Conservation (phyloP, 2,888 invertebrate genomes). For the Luperina testacea region DNA sequence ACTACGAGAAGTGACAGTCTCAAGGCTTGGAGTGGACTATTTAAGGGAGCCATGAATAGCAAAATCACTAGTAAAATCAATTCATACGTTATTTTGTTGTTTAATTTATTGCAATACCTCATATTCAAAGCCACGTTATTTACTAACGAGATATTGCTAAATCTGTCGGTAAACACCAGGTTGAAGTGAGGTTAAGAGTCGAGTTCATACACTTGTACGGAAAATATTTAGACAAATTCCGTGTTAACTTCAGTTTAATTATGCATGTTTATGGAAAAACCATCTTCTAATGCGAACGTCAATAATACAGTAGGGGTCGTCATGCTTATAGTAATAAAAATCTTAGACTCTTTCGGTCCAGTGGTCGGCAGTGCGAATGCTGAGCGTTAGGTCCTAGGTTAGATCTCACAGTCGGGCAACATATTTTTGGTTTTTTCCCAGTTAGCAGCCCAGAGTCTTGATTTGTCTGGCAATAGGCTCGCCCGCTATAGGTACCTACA, state of each 20-base stretch:
- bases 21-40: background rate
- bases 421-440: background rate
- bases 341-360: background rate
- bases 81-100: background rate
- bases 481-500: no score
- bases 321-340: background rate
- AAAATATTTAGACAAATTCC: slow-evolving; percentile 20
- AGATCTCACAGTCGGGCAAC: no score
- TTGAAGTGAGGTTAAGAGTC: slow-evolving; percentile 24
- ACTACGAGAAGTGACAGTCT: background rate
- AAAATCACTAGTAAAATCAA: background rate
- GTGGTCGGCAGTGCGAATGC: background rate
- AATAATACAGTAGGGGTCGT: background rate
- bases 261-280: slow-evolving; percentile 27
- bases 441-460: background rate
- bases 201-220: slow-evolving; percentile 1
- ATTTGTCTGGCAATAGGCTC: no score
- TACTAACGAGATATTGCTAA: slow-evolving; percentile 2
- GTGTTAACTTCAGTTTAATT: slow-evolving; percentile 14
- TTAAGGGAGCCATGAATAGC: background rate
- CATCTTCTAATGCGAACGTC: background rate
- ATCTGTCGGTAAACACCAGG: slow-evolving; percentile 14
- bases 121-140: background rate
- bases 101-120: background rate
- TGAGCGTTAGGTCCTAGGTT: background rate